phyloP scores from a whole-genome alignment of 2,113 vertebrate species.

The Lophochroa leadbeateri region DNA sequence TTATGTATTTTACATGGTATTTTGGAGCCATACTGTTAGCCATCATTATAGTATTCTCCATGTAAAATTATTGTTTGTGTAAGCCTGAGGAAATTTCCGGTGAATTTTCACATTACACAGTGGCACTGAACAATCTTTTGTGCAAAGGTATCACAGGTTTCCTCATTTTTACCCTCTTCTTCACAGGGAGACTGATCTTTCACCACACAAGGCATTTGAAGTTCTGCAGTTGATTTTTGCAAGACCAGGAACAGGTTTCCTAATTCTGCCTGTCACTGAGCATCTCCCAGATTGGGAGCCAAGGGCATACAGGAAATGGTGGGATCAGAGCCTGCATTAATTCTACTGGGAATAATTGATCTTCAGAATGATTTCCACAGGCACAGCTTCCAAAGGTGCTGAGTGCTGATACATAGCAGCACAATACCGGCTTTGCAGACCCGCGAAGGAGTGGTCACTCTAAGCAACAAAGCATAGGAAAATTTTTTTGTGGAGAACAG shows the following conservation, averaged over 20 bases:
- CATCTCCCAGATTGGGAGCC: not conserved
- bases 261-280: not conserved
- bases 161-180: not conserved
- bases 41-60: not conserved
- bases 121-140: not conserved
- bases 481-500: not conserved
- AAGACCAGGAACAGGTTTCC: not conserved
- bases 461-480: not conserved
- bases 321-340: not conserved
- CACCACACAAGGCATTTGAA: not conserved
- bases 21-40: not conserved
- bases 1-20: conserved; percentile 5
- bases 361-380: not conserved
- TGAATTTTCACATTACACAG: not conserved
- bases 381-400: not conserved
- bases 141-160: not conserved
- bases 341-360: not conserved
- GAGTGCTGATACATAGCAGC: not conserved
- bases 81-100: not conserved
- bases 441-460: not conserved
- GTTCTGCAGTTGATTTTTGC: not conserved
- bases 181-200: not conserved
- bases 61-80: not conserved
- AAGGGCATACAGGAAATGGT: not conserved
- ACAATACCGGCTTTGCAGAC: not conserved